phyloP scores from a whole-genome alignment of 2,113 vertebrate genomes.

The Poeciliopsis prolifica region DNA sequence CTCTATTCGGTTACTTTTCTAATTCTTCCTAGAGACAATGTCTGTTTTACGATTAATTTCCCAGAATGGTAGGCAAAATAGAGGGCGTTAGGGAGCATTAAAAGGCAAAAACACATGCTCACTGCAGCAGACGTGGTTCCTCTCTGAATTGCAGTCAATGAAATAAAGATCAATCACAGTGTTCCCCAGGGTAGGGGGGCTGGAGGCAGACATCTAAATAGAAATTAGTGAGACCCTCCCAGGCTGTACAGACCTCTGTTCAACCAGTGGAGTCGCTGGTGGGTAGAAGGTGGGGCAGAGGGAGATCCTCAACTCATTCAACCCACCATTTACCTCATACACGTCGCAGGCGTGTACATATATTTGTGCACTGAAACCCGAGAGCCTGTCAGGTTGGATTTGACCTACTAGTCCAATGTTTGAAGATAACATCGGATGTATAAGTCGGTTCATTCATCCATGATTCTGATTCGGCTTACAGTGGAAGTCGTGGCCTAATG shows the following conservation, averaged over 20 bases:
- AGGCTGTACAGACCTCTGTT: constrained; percentile 45
- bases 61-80: background rate
- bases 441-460: too few species aligned
- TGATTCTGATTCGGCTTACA: too few species aligned
- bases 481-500: too few species aligned
- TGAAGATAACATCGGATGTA: too few species aligned
- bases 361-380: too few species aligned
- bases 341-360: too few species aligned
- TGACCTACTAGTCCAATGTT: too few species aligned
- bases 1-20: background rate
- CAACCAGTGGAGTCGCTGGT: constrained; percentile 2
- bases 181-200: constrained; percentile 42
- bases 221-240: constrained; percentile 72
- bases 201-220: constrained; percentile 71
- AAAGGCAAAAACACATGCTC: constrained; percentile 24
- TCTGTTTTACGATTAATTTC: constrained; percentile 7
- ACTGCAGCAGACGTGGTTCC: constrained; percentile 43
- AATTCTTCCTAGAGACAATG: constrained; percentile 4
- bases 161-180: constrained; percentile 75
- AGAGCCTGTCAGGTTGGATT: too few species aligned
- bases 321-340: constrained; percentile 30
- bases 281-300: constrained; percentile 10
- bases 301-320: constrained; percentile 37
- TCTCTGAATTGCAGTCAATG: constrained; percentile 72
- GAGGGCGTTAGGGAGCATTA: constrained; percentile 17